Base-by-base conservation (phyloP, 2,888 invertebrate genomes). In the Caenorhabditis drosophilae region DNA sequence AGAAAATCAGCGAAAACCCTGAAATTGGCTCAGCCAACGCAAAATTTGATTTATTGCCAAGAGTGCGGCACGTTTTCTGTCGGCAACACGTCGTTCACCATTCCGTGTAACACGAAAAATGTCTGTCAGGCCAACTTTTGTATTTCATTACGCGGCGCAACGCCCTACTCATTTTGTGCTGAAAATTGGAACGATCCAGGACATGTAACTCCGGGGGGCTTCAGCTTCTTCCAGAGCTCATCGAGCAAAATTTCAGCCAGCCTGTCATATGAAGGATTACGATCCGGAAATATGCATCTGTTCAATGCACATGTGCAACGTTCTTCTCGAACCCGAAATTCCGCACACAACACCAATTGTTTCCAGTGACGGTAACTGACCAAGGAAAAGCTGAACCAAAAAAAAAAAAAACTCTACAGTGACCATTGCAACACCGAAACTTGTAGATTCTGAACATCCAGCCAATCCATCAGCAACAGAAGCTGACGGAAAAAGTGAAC, bases 1-100 rank as follows among this genome's bases (percentile, higher is more conserved):
- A n/a, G n/a, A n/a, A n/a, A n/a, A n/a, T n/a, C n/a, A n/a, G n/a
- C n/a, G n/a, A n/a, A n/a, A n/a, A n/a, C n/a, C n/a, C n/a, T n/a
- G n/a, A n/a, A n/a, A n/a, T n/a, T 48, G 4, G 11, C 15, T 16
- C 40, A 60, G 15, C 70, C 70, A 1, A 42, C 57, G 22, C 47
- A 42, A 2, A 31, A 26, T 2, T 40, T 58, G 6, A 56, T 68
- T 7, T 54, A 56, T 25, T 72, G 72, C 41, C 53, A 63, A 20
- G 68, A 72, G 27, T 72, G 72, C 40, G 72, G 72, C 34, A 72
- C 53, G 46, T 54, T 72, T 4, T 60, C 62, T 7, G 63, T 73
- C 9, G 53, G 49, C 11, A 61, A 60, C 22, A 26, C 46, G 22
- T 49, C 58, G 0, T 27, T 57, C 12, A 44, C 50, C 26, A 66